Conservation (phyloP, 2,888 invertebrate species). For the Tupiocoris notatus region DNA sequence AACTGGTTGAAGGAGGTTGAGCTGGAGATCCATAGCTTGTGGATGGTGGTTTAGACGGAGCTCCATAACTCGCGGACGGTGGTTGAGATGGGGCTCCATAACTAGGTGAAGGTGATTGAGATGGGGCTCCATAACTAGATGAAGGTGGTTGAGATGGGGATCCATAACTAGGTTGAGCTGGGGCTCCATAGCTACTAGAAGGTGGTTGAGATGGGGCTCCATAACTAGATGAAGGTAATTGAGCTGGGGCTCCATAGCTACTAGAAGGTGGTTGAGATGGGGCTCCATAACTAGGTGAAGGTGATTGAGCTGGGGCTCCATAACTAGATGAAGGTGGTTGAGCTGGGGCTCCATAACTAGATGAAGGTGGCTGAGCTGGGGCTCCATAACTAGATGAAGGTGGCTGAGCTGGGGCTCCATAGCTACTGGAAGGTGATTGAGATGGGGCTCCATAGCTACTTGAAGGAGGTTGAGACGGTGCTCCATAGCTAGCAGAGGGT, state of each 20-base stretch:
- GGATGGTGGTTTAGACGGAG: slow-evolving; percentile 46
- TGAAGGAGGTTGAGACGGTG: slow-evolving; percentile 42
- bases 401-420: slow-evolving; percentile 28
- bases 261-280: slow-evolving; percentile 46
- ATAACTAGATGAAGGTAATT: slow-evolving; percentile 41
- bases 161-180: background rate
- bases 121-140: slow-evolving; percentile 49
- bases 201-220: slow-evolving; percentile 41
- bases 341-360: slow-evolving; percentile 45
- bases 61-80: slow-evolving; percentile 45
- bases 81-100: background rate
- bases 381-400: slow-evolving; percentile 19
- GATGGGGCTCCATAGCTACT: slow-evolving; percentile 43
- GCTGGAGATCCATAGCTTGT: slow-evolving; percentile 46
- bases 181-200: slow-evolving; percentile 19
- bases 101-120: slow-evolving; percentile 11
- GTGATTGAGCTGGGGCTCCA: slow-evolving; percentile 10
- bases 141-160: slow-evolving; percentile 22
- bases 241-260: slow-evolving; percentile 51
- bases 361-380: slow-evolving; percentile 24
- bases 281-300: slow-evolving; percentile 46
- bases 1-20: slow-evolving; percentile 45
- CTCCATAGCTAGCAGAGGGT: slow-evolving; percentile 51
- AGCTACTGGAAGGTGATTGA: slow-evolving; percentile 37
- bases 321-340: slow-evolving; percentile 27